These are phyloP conservation scores for Acanthosepion pharaonis DNA, from an alignment of 2,888 invertebrate species.

Conservation along the genomic window DNA sequence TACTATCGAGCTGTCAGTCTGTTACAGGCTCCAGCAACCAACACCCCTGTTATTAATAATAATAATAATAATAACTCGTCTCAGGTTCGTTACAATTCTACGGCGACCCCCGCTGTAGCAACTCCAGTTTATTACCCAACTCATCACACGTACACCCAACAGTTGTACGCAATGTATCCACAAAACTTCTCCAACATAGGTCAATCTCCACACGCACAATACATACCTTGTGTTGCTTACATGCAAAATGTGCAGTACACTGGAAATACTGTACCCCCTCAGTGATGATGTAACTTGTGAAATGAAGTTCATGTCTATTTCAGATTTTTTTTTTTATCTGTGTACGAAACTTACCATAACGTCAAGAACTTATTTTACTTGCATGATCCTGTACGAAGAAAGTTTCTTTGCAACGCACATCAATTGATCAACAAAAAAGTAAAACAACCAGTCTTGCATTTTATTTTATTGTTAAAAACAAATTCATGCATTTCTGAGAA, in stretches of 20 bases:
- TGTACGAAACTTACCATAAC: neutral
- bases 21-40: neutral
- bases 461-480: too few species aligned
- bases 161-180: conserved; percentile 34
- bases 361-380: too few species aligned
- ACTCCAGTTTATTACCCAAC: conserved; percentile 34
- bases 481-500: too few species aligned
- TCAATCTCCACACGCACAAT: neutral
- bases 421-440: too few species aligned
- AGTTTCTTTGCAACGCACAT: too few species aligned
- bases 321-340: neutral
- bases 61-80: neutral
- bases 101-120: neutral
- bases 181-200: conserved; percentile 1
- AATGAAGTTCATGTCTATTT: neutral
- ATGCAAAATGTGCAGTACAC: conserved; percentile 39
- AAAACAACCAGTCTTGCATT: too few species aligned
- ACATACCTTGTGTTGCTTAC: conserved; percentile 12
- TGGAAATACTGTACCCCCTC: neutral
- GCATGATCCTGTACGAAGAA: too few species aligned
- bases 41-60: neutral
- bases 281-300: neutral
- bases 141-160: conserved; percentile 15
- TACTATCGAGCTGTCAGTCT: conserved; percentile 34
- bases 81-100: neutral